Evolutionary conservation across 2,797 vertebrate genomes (phyloP), one percentile per base, ranked within the genome.

Genomic region (Gallinago stenura): DNA sequence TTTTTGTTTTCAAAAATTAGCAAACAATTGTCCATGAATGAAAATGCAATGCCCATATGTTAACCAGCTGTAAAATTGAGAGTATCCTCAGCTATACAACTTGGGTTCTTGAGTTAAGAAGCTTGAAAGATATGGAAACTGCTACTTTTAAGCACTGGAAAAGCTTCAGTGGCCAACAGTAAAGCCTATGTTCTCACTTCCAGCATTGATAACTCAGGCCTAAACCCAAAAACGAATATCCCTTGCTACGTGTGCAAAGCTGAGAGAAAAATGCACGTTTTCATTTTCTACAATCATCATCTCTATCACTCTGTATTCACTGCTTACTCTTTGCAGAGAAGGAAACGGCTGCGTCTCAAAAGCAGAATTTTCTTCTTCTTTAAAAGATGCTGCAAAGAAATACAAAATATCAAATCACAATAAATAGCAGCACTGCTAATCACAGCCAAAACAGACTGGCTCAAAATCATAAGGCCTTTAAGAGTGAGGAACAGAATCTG

Each of bases 321-420:
- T 57, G 92, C 97, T 98, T 97, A 99, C 99, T 98, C 98, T 99
- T 41, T 99, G 98, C 82, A 99, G 98, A 24, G 99, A 99, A 60
- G 99, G 99, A 97, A 99, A 99, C 2, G 99, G 99, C 95, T 99
- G 99, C 43, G 98, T 99, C 95, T 99, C 99, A 89, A 99, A 98
- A 37, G 99, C 90, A 53, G 83, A 94, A 91, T 98, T 98, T 46
- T 99, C 99, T 30, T 99, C 99, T 7, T 99, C 99, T 18, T 98
- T 98, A 94, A 98, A 65, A 87, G 98, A 91, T 93, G 99, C 99
- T 99, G 87, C 90, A 97, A 97, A 90, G 45, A 95, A 96, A 97
- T 9, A 96, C 1, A 79, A 93, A 96, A 62, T 12, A 91, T 4
- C 33, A 12, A 57, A 85, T 87, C 33, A 86, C 83, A 90, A 66